Base-by-base conservation (phyloP, 2,113 vertebrate genomes). In the Dicaeum eximium region DNA sequence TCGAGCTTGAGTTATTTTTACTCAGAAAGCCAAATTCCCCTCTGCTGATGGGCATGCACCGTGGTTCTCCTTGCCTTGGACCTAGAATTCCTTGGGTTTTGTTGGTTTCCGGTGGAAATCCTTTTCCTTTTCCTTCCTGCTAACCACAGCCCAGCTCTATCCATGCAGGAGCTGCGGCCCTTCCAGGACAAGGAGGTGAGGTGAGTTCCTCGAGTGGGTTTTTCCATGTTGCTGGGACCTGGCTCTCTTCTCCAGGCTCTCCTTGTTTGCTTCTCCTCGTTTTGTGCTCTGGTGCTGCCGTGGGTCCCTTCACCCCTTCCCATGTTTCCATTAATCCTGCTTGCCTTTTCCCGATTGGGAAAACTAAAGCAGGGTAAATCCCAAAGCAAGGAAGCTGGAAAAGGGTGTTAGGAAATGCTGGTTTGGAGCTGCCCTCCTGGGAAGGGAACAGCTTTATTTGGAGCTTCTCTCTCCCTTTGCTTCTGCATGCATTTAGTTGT, bases 141-240 rank as follows among this genome's bases (percentile, higher is more conserved):
- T 27, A 0, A 2, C 5, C 1, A 0, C 0, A 0, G 0, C 0
- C 3, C 1, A 4, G 1, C 4, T 9, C 0, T 1, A 1, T 5
- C 42, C 1, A 0, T 3, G 27, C 0, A 9, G 80, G 24, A 73
- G 70, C 7, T 18, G 38, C 5, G 40, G n/a, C 8, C 2, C 7
- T 40, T 24, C 4, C 1, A n/a, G 35, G 15, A 33, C 15, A 2
- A 18, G 22, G 10, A 18, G 57, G 23, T 17, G 42, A 60, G 50
- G 44, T 28, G 30, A 28, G 13, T 28, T 58, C 51, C 20, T 50
- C 17, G 9, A 11, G 28, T 21, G 73, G 16, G 2, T 37, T 56
- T 51, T 37, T 19, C 28, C 2, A 0, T 1, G 3, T 4, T 42
- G 20, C 2, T 62, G 33, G 27, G 23, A 9, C 21, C 14, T n/a